phyloP scores from a whole-genome alignment of 2,797 vertebrate species.

The Dicrostonyx torquatus region DNA sequence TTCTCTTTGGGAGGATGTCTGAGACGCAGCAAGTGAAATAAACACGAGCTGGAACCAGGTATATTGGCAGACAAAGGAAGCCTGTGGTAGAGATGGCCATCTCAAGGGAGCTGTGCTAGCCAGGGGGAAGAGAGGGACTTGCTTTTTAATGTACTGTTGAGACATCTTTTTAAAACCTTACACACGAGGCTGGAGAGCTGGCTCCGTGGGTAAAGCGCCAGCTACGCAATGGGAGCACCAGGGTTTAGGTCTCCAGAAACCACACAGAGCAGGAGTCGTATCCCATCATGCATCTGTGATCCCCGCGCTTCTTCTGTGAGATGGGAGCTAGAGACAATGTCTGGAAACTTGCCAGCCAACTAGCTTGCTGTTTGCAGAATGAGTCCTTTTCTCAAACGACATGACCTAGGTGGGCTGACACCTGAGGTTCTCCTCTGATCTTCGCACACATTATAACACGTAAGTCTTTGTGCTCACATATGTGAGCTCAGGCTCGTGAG shows the following conservation, averaged over 20 bases:
- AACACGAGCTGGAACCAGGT: background rate
- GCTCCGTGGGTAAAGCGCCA: background rate
- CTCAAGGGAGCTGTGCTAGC: background rate
- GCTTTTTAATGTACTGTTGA: background rate
- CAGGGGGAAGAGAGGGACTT: background rate
- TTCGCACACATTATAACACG: background rate
- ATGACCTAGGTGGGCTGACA: background rate
- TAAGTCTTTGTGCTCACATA: background rate
- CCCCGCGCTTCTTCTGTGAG: background rate
- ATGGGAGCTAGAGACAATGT: too few relatives aligned
- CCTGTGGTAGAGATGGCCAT: background rate
- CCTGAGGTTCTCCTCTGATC: background rate
- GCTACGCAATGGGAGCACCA: background rate
- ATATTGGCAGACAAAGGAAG: background rate
- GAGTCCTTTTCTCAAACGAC: background rate
- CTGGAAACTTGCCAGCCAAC: background rate
- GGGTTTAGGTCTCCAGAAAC: background rate
- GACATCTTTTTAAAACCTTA: background rate
- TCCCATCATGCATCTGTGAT: background rate
- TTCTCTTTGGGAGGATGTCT: background rate
- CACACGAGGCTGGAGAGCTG: background rate
- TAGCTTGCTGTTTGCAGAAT: background rate
- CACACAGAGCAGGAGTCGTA: too few relatives aligned
- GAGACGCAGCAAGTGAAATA: background rate
- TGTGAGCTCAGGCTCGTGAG: background rate